These are phyloP conservation scores for Calosoma granatense DNA, from an alignment of 1,140 invertebrate species.

Conservation along the genomic window DNA sequence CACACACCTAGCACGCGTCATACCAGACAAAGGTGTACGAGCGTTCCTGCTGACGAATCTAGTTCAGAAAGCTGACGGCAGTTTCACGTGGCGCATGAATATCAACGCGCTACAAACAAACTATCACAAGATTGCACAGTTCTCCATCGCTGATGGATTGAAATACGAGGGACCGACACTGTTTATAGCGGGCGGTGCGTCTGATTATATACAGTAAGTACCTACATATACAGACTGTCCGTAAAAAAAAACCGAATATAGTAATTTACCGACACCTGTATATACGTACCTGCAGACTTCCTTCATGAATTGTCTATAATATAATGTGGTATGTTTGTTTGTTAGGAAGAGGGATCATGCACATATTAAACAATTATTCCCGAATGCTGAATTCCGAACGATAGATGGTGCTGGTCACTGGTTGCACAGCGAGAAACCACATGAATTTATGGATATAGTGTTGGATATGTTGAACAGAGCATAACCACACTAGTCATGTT, in stretches of 20 bases:
- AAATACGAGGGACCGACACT: conserved; percentile 58
- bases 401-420: conserved; percentile 80
- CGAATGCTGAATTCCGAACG: conserved; percentile 58
- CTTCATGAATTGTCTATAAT: conserved; percentile 11
- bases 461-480: conserved; percentile 38
- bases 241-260: no score
- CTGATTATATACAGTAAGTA: conserved; percentile 70
- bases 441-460: conserved; percentile 59
- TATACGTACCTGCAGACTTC: conserved; percentile 14
- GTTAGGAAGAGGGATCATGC: conserved; percentile 53
- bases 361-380: conserved; percentile 64
- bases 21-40: conserved; percentile 37
- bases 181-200: conserved; percentile 72
- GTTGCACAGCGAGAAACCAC: conserved; percentile 84
- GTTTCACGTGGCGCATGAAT: conserved; percentile 33
- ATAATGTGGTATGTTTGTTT: conserved; percentile 34
- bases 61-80: conserved; percentile 20
- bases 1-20: conserved; percentile 36
- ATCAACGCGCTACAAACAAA: conserved; percentile 23
- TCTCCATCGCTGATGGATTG: conserved; percentile 37
- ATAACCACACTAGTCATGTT: not conserved
- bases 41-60: conserved; percentile 43
- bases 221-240: no score
- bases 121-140: conserved; percentile 47
- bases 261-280: conserved; percentile 20